These are phyloP conservation scores for Crotalus helleri DNA, from an alignment of 2,113 vertebrate genomes.

Conservation along the genomic window DNA sequence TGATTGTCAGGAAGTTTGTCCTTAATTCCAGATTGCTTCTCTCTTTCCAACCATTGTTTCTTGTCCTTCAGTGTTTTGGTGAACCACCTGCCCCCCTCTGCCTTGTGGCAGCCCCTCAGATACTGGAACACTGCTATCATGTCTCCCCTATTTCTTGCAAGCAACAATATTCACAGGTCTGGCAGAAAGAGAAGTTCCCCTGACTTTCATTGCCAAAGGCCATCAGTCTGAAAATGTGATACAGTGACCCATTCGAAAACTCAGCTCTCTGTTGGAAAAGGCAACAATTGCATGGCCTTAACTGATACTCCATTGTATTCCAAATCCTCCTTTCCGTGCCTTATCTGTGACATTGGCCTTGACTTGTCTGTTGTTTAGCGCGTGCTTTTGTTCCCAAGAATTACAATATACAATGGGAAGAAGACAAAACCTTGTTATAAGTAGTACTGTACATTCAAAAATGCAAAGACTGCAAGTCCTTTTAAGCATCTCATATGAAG, in stretches of 20 bases:
- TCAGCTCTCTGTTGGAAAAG: too few relatives aligned
- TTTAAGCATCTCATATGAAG: not conserved
- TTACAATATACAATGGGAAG: not conserved
- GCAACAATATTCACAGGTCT: not conserved
- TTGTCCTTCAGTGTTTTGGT: too few relatives aligned
- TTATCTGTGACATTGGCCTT: not conserved
- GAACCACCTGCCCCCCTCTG: too few relatives aligned
- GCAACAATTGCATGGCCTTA: not conserved
- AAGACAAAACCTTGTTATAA: not conserved
- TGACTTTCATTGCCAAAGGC: not conserved
- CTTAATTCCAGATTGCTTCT: too few relatives aligned
- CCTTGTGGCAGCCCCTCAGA: too few relatives aligned
- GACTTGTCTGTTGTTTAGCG: not conserved
- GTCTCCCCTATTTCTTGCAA: not conserved
- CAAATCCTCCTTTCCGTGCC: not conserved
- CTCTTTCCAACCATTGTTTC: too few relatives aligned
- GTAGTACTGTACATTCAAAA: not conserved
- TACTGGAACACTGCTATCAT: too few relatives aligned
- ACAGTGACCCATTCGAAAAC: not conserved
- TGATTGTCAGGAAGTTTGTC: too few relatives aligned
- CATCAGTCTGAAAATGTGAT: not conserved
- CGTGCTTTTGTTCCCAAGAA: not conserved
- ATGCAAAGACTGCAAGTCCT: not conserved
- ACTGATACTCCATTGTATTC: slow-evolving; percentile 2
- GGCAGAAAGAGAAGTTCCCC: not conserved